Conservation (phyloP, 2,888 invertebrate genomes). For the Panorpa germanica region DNA sequence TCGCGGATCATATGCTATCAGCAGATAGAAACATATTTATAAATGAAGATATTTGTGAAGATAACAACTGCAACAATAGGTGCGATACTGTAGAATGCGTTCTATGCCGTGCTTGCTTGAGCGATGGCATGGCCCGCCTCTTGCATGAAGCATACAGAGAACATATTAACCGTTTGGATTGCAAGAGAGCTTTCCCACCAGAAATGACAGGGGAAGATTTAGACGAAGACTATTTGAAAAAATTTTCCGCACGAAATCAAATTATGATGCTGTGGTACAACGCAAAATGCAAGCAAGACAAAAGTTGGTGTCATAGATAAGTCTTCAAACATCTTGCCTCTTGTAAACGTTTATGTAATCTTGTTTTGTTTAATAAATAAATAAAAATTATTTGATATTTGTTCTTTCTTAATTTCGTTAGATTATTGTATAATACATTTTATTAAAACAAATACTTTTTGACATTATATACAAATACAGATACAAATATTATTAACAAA, state of each 20-base stretch:
- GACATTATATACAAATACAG: too few species aligned
- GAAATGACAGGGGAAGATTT: conserved; percentile 33
- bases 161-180: conserved; percentile 61
- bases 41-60: conserved; percentile 44
- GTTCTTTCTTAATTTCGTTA: too few species aligned
- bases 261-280: conserved; percentile 70
- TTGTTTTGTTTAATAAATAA: too few species aligned
- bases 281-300: conserved; percentile 69
- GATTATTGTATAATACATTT: too few species aligned
- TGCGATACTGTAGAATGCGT: conserved; percentile 52
- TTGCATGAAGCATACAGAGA: conserved; percentile 58
- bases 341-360: too few species aligned
- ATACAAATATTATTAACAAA: too few species aligned
- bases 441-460: too few species aligned
- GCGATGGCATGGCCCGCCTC: conserved; percentile 30
- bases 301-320: conserved; percentile 76
- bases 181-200: conserved; percentile 65
- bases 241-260: conserved; percentile 46
- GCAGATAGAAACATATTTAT: conserved; percentile 66
- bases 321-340: too few species aligned
- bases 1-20: conserved; percentile 41
- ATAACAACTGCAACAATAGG: conserved; percentile 30
- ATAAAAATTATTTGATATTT: too few species aligned
- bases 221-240: conserved; percentile 24
- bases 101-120: conserved; percentile 63